Base-by-base conservation (phyloP, 92 coral and sea anemone species). In the Bergia puertoricense region DNA sequence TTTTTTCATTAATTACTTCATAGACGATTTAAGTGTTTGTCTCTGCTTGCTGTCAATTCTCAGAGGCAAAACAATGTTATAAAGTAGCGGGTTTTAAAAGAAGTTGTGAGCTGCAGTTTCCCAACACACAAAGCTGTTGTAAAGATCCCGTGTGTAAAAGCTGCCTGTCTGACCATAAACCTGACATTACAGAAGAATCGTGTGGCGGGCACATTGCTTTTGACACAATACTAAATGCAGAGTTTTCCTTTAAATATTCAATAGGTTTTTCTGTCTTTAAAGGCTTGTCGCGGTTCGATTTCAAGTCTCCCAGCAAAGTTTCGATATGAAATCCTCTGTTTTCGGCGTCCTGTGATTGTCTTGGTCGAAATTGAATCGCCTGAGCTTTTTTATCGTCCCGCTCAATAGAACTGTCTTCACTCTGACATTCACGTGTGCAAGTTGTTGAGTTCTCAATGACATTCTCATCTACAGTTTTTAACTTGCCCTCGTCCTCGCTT, bases 271-370 rank as follows among this genome's bases (percentile, higher is more conserved):
- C 59, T 16, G 37, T 56, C 76, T 81, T 18, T 69, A 45, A 44
- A 83, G 86, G 65, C 79, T 38, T 9, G 39, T 71, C 77, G 23
- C 79, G 59, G 38, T 20, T 69, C 77, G 79, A 50, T 16, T 84
- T 51, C 79, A 75, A 56, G 54, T 30, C 78, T 46, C 87, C 79
- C 18, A 84, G 87, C 78, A 84, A 37, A 36, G 87, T 84, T 71
- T 84, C 87, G 13, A 84, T 84, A 51, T 84, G 66, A 84, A 71
- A 84, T 50, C 87, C 87, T 71, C 62, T 72, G n/a, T 71, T 84
- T 48, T 30, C 87, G 51, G 38, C 77, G 45, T 71, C 65, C 1
- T 48, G 78, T 50, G 57, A 46, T 51, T 36, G 79, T 3, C 23
- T 45, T 51, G 65, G 42, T 37, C 44, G 15, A 4, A 36, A 51